Conservation (phyloP, 2,797 vertebrate species). For the Nothura maculosa region DNA sequence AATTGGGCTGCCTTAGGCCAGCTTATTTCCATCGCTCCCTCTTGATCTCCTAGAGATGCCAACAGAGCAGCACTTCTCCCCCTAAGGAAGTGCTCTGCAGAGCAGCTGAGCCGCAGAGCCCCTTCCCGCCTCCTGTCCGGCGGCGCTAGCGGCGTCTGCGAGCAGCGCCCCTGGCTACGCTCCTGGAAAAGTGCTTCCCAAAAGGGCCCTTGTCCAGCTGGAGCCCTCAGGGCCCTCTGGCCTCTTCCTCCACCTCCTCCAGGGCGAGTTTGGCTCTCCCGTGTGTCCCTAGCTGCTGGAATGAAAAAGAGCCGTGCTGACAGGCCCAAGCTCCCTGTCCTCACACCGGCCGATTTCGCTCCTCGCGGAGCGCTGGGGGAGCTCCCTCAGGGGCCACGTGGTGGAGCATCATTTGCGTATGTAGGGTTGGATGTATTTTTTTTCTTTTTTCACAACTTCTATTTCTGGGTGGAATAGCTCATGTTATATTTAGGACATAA, state of each 20-base stretch:
- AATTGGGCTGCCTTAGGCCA: conserved; percentile 48
- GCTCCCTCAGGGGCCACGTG: neutral
- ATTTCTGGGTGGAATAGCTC: conserved; percentile 55
- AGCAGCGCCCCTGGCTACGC: too few species aligned
- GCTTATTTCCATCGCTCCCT: conserved; percentile 39
- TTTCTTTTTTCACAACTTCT: conserved; percentile 65
- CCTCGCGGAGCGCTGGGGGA: rapidly evolving
- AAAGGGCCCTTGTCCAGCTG: neutral
- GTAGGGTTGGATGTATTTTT: conserved; percentile 43
- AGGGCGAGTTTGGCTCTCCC: neutral
- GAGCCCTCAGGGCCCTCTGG: neutral
- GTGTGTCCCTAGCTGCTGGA: neutral
- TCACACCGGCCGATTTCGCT: neutral
- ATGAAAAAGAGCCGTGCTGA: neutral
- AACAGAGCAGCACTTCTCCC: conserved; percentile 47
- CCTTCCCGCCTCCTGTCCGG: neutral
- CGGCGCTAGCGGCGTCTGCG: neutral
- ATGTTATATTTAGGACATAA: conserved; percentile 58
- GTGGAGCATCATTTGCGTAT: conserved; percentile 44
- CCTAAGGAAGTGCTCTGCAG: conserved; percentile 49
- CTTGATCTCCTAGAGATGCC: conserved; percentile 60
- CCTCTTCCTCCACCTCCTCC: neutral
- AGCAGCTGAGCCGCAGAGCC: conserved; percentile 7
- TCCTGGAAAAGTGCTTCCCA: neutral
- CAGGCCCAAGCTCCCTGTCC: neutral